Base-by-base conservation (phyloP, 2,113 vertebrate genomes). In the Zosterops pallidus region DNA sequence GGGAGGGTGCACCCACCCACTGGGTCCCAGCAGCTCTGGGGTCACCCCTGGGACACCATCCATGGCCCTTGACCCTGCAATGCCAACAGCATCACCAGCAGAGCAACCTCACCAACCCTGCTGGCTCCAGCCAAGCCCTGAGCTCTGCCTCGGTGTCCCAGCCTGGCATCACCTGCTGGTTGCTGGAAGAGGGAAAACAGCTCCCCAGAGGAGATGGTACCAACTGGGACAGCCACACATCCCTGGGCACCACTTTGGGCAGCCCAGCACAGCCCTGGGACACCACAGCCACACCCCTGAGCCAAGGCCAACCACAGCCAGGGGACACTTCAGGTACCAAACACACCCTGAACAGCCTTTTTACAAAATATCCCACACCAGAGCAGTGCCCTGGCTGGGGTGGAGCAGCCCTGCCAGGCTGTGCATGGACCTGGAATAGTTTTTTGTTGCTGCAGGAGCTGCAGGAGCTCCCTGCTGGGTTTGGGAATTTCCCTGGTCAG, bases 11-110 rank as follows among this genome's bases (percentile, higher is more conserved):
- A 17, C 14, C 4, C 2, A 68, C 24, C 37, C 3, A 0, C 11
- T 0, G 0, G 26, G 37, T 39, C 41, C 71, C 80, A 53, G 76
- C 29, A 62, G 76, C 59, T 65, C 46, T 0, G 0, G 24, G 63
- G 68, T 19, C 9, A 4, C 56, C 47, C 21, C 39, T 55, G 55
- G 64, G 59, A 81, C 64, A 26, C 12, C 49, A 50, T 3, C 25
- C 59, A 24, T 3, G 42, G 11, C 39, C 23, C 55, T 21, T 4
- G 1, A 33, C n/a, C 33, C 59, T 14, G 1, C 9, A 29, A 6
- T 53, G 50, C 52, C 44, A 25, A 25, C 67, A 81, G 35, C 59
- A 52, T 6, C 26, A 25, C 17, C 69, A 71, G 37, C 18, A 71
- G 35, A 76, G 20, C 57, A 33, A 47, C 5, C 37, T 52, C 76